Evolutionary conservation across 2,888 invertebrate species (phyloP).

Genomic region (Marasmarcha lunaedactyla): DNA sequence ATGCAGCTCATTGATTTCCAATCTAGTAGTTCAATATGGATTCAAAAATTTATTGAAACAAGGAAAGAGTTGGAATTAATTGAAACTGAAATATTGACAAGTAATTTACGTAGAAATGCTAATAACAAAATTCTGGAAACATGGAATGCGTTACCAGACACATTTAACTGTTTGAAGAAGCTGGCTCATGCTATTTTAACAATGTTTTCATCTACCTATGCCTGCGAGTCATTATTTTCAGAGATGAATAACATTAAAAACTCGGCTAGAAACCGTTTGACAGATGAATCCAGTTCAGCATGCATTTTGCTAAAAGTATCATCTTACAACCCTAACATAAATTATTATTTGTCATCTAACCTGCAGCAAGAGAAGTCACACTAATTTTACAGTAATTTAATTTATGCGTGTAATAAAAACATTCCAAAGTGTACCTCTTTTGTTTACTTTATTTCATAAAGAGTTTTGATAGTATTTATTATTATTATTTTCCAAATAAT

Average conservation of each 20-base stretch:
- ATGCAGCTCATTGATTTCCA: constrained; percentile 18
- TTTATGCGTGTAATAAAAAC: too few relatives aligned
- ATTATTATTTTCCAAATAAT: constrained; percentile 13
- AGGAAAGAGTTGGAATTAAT: constrained; percentile 17
- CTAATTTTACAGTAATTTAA: not conserved
- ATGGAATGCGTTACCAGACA: constrained; percentile 18
- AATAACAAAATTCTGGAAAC: constrained; percentile 20
- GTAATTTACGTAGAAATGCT: too few relatives aligned
- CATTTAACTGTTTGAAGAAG: constrained; percentile 20
- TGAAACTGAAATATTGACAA: constrained; percentile 13
- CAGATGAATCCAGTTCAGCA: constrained; percentile 19
- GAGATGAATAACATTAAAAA: constrained; percentile 18
- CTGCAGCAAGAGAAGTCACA: not conserved
- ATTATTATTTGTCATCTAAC: not conserved
- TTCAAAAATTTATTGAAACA: constrained; percentile 15
- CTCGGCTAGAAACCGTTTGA: constrained; percentile 17
- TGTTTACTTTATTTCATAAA: constrained; percentile 9
- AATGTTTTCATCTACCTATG: constrained; percentile 16
- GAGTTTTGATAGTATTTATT: constrained; percentile 14
- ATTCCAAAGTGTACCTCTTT: constrained; percentile 8
- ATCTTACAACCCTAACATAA: constrained; percentile 14
- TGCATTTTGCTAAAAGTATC: constrained; percentile 20
- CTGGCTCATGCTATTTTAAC: constrained; percentile 19
- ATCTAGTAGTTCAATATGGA: constrained; percentile 16
- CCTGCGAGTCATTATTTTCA: constrained; percentile 20